Evolutionary conservation across 2,888 invertebrate genomes (phyloP), one percentile per base, ranked within the genome.

Genomic region (Elgonia sp.): DNA sequence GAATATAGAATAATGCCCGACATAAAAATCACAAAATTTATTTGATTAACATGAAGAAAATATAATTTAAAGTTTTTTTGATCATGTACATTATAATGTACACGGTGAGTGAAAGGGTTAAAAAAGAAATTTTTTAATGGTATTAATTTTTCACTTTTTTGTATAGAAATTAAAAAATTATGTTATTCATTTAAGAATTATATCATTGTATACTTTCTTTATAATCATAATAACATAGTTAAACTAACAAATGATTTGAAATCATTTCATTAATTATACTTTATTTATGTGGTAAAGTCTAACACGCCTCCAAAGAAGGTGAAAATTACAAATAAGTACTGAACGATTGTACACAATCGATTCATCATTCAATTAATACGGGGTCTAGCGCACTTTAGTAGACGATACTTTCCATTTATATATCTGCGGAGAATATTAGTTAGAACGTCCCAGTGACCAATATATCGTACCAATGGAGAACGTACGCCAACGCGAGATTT

Each of bases 371-470:
- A 46, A 62, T 70, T 76, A 76, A 76, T 75, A 84, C 70, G 21
- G 53, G 40, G 42, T 29, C 29, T 29, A 29, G 60, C 46, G 20
- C 57, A 42, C 63, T 60, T 53, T n/a, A n/a, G 53, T 53, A 55
- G 50, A 75, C 21, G 21, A 50, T 62, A 75, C 84, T 85, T 85
- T 87, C 79, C 84, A 84, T 75, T 87, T 83, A 73, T 84, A 62
- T 80, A 69, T 79, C 75, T 63, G 80, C 76, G 21, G 60, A 42
- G 75, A 84, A 87, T 79, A 87, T 87, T 80, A 84, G 87, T 75
- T 87, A 50, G 72, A 80, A 81, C 50, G 84, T 87, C 72, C 87
- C 87, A 87, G 87, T 87, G 87, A 87, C 84, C 87, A 87, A 84
- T 87, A 87, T 87, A 81, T 70, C 12, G 72, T 60, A 12, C 39